Evolutionary conservation across 2,888 invertebrate species (phyloP).

Genomic region (Cantharis flavilabris): DNA sequence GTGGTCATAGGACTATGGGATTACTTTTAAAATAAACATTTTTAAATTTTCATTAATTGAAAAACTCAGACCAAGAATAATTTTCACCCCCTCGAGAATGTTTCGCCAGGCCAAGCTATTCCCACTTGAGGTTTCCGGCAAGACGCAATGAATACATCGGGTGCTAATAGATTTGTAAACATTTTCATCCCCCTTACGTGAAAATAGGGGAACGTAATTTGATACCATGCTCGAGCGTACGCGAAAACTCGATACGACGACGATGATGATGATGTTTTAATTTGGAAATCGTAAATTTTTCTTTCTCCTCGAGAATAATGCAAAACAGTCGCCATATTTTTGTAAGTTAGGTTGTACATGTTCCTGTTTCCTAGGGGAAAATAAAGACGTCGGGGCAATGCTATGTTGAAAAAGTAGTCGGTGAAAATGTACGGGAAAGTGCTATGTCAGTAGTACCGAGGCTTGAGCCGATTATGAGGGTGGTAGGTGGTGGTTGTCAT

Average conservation of each 20-base stretch:
- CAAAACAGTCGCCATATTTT: not conserved
- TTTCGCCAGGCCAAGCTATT: slow-evolving; percentile 8
- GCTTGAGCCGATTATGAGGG: slow-evolving; percentile 39
- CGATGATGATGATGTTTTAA: not conserved
- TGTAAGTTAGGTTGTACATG: not conserved
- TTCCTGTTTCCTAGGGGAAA: slow-evolving; percentile 6
- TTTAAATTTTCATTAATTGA: not conserved
- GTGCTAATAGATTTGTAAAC: slow-evolving; percentile 54
- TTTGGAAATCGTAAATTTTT: not conserved
- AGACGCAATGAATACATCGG: slow-evolving; percentile 46
- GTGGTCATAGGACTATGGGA: slow-evolving; percentile 23
- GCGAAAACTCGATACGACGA: slow-evolving; percentile 19
- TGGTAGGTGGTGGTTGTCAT: slow-evolving; percentile 38
- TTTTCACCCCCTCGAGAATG: not conserved
- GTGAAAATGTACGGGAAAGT: slow-evolving; percentile 33
- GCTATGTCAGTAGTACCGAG: slow-evolving; percentile 37
- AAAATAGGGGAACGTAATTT: slow-evolving; percentile 35
- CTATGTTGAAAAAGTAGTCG: slow-evolving; percentile 21
- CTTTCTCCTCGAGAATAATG: not conserved
- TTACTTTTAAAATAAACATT: slow-evolving; percentile 20
- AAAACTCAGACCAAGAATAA: not conserved
- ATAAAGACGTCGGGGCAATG: slow-evolving; percentile 9
- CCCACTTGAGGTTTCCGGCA: slow-evolving; percentile 42
- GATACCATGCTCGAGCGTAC: slow-evolving; percentile 33
- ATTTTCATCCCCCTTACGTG: slow-evolving; percentile 36